Conservation (phyloP, 2,888 invertebrate genomes). For the Onchidella celtica region DNA sequence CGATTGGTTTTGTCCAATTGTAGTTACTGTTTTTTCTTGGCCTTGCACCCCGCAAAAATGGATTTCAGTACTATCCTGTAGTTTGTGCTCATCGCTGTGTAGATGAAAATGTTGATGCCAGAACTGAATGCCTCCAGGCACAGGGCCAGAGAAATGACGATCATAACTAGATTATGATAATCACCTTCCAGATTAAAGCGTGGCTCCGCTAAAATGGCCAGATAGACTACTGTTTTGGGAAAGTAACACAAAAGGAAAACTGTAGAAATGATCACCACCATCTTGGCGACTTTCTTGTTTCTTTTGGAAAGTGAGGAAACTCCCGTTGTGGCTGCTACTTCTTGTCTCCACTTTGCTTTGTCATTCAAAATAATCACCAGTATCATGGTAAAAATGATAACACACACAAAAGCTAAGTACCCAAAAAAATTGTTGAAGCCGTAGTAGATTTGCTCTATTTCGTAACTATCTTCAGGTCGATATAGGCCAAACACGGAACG, state of each 20-base stretch:
- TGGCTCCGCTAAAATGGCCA: not conserved
- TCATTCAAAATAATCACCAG: not conserved
- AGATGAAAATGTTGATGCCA: conserved; percentile 17
- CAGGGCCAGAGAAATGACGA: not conserved
- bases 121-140: conserved; percentile 13
- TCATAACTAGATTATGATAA: conserved; percentile 18
- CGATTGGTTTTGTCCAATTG: no score
- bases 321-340: not conserved
- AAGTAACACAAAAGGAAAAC: conserved; percentile 14
- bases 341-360: conserved; percentile 2
- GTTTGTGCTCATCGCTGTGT: conserved; percentile 11
- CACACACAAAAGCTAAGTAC: conserved; percentile 14
- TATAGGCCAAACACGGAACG: not conserved
- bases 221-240: conserved; percentile 12
- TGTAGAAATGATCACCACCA: conserved; percentile 15
- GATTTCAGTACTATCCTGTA: not conserved
- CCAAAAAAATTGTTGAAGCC: conserved; percentile 13
- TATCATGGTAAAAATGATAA: not conserved
- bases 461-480: not conserved
- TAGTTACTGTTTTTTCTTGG: no score
- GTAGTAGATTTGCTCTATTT: not conserved
- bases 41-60: not conserved
- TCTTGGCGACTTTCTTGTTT: conserved; percentile 4
- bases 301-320: not conserved
- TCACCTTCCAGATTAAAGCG: conserved; percentile 15